Evolutionary conservation across 2,888 invertebrate species (phyloP), one percentile per base, ranked within the genome.

Genomic region (Therioaphis trifolii): DNA sequence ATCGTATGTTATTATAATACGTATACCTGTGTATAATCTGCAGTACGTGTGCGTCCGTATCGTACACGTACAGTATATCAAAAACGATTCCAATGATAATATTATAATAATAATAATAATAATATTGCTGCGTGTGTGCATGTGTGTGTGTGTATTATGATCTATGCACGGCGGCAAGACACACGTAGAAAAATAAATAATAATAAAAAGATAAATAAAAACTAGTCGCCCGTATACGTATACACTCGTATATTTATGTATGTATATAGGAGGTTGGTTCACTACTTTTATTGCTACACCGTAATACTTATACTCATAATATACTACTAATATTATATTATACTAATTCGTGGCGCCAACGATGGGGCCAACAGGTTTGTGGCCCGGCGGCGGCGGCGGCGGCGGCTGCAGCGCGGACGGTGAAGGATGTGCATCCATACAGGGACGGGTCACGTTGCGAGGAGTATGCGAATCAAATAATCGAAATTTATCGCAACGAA

Each of bases 291-390:
- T 66, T 35, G 27, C 46, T 46, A 49, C 49, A 29, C 4, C 27
- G 14, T 21, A 68, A n/a, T 40, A 40, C 9, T 46, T 29, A 3
- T 43, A 24, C 14, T 43, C 24, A 9, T 69, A 49, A 0, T 9
- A 40, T 46, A 43, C 27, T 27, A 27, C 18, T 52, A 72, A 29
- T 27, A 29, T 27, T 52, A 52, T 35, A 27, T 46, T 11, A 27
- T 29, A 24, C 24, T 7, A n/a, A n/a, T n/a, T n/a, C n/a, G 40
- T 71, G 69, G 69, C 69, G 69, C 69, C 69, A 71, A 71, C 46
- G 69, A 71, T 27, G 27, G 21, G 68, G 49, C 49, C 68, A 69
- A 71, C 69, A 46, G 69, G 69, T 71, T 71, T 71, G 69, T 46
- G 46, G 46, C 18, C 46, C 46, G 46, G 43, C 43, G 43, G 68